Percentiles rank a stretch among this genome's conserved stretches.
phyloP scores from a whole-genome alignment of 1,140 invertebrate genomes.

The Andrena cerasifolii region DNA sequence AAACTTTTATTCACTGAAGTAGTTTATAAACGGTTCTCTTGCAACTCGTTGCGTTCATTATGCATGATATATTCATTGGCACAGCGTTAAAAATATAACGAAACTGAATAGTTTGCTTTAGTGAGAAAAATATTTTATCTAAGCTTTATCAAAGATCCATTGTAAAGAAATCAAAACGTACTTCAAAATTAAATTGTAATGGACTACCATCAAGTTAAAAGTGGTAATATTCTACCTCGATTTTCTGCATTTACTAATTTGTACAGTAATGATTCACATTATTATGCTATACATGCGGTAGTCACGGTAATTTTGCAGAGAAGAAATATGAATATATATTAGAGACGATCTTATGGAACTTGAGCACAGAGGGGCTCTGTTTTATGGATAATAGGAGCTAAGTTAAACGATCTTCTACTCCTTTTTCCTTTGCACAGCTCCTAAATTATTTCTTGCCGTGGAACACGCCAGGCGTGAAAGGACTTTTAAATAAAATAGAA shows the following conservation, averaged over 20 bases:
- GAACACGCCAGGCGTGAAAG: neutral
- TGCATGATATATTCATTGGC: too few relatives aligned
- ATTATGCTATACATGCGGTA: neutral
- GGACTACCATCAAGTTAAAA: too few relatives aligned
- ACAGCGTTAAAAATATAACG: neutral
- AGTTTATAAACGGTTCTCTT: constrained; percentile 20
- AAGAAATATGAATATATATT: neutral
- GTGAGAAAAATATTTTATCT: too few relatives aligned
- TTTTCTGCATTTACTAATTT: too few relatives aligned
- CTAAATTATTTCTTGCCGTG: neutral
- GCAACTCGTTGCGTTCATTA: neutral
- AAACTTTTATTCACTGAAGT: constrained; percentile 44
- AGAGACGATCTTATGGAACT: neutral
- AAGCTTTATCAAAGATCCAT: too few relatives aligned
- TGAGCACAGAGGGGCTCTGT: too few relatives aligned
- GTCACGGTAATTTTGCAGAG: neutral
- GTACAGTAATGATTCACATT: too few relatives aligned
- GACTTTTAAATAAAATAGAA: neutral
- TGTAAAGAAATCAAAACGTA: too few relatives aligned
- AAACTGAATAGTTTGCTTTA: neutral
- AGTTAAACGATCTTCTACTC: neutral
- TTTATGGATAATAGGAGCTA: neutral
- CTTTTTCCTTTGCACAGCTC: neutral
- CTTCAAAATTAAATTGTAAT: too few relatives aligned
- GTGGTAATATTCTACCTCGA: too few relatives aligned